These are phyloP conservation scores for Phaethon lepturus DNA, from an alignment of 2,113 vertebrate genomes.

Conservation along the genomic window DNA sequence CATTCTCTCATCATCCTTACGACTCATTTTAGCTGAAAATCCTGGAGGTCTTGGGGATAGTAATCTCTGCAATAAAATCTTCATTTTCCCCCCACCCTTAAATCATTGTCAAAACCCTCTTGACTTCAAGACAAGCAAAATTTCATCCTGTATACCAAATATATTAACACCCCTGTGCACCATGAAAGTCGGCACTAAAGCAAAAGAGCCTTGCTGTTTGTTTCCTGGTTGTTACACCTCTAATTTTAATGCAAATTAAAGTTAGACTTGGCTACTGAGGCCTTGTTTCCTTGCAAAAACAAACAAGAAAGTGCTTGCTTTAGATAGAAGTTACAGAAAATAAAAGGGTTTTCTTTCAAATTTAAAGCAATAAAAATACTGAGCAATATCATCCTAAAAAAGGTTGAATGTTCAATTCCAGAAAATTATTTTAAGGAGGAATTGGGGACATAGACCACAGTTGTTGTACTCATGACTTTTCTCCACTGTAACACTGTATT, in stretches of 20 bases:
- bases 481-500: background rate
- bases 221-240: background rate
- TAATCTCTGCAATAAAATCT: background rate
- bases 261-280: background rate
- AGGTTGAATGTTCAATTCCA: background rate
- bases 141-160: background rate
- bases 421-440: background rate
- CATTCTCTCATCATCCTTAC: background rate
- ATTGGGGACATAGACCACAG: background rate
- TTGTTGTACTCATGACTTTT: background rate
- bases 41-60: background rate
- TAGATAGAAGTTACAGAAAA: background rate
- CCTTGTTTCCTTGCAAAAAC: background rate
- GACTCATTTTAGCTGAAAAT: background rate
- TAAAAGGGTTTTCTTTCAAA: background rate
- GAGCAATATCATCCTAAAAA: background rate
- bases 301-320: background rate
- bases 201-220: background rate
- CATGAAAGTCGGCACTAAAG: background rate
- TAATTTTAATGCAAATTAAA: background rate
- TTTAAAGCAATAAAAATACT: background rate
- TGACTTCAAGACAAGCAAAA: background rate
- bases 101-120: background rate
- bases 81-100: background rate
- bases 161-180: background rate